Evolutionary conservation across 2,113 vertebrate species (phyloP).

Genomic region (Oenanthe oenanthe): DNA sequence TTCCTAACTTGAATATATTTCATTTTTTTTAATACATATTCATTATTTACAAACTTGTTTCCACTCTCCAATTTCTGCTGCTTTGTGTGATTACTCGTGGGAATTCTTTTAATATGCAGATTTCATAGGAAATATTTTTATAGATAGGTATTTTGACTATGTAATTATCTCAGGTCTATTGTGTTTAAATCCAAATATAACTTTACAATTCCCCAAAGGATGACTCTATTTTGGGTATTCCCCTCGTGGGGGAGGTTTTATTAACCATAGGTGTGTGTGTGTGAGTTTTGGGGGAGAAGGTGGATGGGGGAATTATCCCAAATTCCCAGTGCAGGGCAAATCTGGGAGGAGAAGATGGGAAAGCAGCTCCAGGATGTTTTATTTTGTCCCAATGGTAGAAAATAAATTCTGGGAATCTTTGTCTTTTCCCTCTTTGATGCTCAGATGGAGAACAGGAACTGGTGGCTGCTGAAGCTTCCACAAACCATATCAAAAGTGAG

Average conservation of each 20-base stretch:
- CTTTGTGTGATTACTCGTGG: constrained; percentile 34
- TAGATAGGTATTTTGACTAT: not conserved
- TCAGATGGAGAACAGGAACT: not conserved
- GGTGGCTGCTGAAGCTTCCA: not conserved
- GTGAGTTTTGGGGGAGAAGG: not conserved
- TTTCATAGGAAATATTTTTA: constrained; percentile 26
- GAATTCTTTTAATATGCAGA: constrained; percentile 54
- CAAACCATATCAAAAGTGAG: constrained; percentile 28
- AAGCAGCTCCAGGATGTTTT: not conserved
- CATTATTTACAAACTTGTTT: constrained; percentile 72
- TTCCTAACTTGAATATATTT: constrained; percentile 62
- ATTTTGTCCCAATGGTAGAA: not conserved
- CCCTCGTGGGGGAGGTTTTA: not conserved
- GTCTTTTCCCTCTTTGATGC: not conserved
- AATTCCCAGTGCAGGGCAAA: fast-evolving
- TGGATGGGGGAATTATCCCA: not conserved
- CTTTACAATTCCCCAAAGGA: constrained; percentile 13
- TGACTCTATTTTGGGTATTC: not conserved
- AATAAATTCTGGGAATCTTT: not conserved
- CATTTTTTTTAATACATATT: constrained; percentile 58
- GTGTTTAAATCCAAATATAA: constrained; percentile 64
- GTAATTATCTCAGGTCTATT: constrained; percentile 41
- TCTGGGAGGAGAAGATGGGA: not conserved
- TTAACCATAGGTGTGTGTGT: fast-evolving
- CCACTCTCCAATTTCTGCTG: constrained; percentile 47